These are phyloP conservation scores for Himantopus leucocephalus DNA, from an alignment of 2,113 vertebrate genomes.

Conservation along the genomic window DNA sequence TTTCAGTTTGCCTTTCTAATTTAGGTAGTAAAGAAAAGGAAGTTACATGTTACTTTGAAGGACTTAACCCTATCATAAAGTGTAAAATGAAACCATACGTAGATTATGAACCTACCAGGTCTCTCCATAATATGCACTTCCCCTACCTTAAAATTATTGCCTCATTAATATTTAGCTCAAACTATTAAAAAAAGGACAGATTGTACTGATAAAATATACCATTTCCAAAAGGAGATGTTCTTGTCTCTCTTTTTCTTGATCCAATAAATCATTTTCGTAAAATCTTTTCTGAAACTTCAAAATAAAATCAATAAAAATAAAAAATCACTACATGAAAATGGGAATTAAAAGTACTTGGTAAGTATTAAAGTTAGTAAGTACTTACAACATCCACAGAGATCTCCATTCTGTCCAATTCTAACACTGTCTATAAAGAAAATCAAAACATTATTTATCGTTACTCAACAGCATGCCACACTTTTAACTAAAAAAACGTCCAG, in stretches of 20 bases:
- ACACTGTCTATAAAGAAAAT: constrained; percentile 80
- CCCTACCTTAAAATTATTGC: background rate
- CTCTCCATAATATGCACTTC: background rate
- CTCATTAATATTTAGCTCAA: background rate
- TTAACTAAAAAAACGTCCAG: background rate
- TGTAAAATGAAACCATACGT: background rate
- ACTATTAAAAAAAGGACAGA: background rate
- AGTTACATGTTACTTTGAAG: background rate
- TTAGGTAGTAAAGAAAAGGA: background rate
- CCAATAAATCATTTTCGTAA: constrained; percentile 85
- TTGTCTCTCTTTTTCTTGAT: constrained; percentile 92
- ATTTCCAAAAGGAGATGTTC: constrained; percentile 90
- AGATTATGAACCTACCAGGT: background rate
- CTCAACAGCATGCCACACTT: background rate
- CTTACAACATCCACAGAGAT: constrained; percentile 83
- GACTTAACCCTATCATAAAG: background rate
- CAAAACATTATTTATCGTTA: background rate
- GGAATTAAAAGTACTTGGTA: constrained; percentile 12
- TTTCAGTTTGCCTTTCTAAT: background rate
- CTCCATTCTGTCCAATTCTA: constrained; percentile 94
- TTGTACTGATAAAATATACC: constrained; percentile 74
- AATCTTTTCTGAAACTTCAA: constrained; percentile 87
- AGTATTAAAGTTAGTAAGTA: background rate
- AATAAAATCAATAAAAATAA: constrained; percentile 56
- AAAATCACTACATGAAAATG: constrained; percentile 41